Evolutionary conservation across 2,797 vertebrate genomes (phyloP).

Genomic region (Amblyraja radiata): DNA sequence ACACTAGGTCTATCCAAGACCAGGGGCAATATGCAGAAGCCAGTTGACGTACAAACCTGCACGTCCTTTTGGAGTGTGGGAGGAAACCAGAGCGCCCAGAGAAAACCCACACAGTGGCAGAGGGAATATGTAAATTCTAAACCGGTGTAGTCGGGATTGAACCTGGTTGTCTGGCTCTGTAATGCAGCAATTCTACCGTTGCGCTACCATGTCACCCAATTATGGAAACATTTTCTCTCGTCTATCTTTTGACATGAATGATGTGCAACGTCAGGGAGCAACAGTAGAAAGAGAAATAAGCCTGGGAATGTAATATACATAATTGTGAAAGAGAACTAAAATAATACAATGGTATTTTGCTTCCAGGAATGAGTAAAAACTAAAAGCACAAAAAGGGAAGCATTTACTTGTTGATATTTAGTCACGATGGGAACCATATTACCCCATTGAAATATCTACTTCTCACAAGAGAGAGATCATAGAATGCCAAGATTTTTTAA

Average conservation of each 20-base stretch:
- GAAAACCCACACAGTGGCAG: too few species aligned
- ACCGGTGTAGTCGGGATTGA: too few species aligned
- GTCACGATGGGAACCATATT: neutral
- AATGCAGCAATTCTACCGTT: too few species aligned
- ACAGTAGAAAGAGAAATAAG: neutral
- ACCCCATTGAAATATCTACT: neutral
- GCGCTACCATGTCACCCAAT: too few species aligned
- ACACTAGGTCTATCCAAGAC: too few species aligned
- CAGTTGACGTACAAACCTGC: too few species aligned
- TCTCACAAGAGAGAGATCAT: neutral
- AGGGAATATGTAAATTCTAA: too few species aligned
- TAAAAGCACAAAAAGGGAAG: neutral
- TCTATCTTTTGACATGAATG: neutral
- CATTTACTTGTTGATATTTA: neutral
- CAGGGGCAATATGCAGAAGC: too few species aligned
- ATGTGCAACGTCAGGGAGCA: neutral
- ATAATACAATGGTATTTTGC: neutral
- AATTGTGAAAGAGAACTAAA: constrained; percentile 22
- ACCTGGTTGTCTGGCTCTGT: too few species aligned
- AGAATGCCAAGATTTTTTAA: neutral
- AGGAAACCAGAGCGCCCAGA: too few species aligned
- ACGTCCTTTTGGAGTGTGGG: too few species aligned
- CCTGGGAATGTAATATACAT: neutral
- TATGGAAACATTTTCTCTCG: neutral
- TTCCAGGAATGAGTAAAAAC: constrained; percentile 35